Percentiles rank a stretch among this genome's conserved stretches.
These are phyloP conservation scores for Heteronetta atricapilla DNA, from an alignment of 2,113 vertebrate species.

Conservation along the genomic window DNA sequence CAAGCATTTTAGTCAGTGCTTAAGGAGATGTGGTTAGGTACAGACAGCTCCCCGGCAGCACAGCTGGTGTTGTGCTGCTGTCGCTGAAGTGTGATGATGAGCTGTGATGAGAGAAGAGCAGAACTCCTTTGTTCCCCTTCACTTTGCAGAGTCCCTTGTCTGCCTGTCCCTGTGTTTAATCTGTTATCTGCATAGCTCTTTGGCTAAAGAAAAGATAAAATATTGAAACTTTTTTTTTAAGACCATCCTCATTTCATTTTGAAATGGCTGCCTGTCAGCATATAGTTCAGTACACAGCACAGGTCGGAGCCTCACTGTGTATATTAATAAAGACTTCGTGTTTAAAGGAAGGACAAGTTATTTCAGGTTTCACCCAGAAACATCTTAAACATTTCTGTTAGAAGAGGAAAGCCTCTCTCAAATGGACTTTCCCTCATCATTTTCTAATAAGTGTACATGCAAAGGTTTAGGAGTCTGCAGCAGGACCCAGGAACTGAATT, in stretches of 20 bases:
- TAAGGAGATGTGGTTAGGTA: neutral
- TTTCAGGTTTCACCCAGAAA: neutral
- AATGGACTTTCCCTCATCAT: neutral
- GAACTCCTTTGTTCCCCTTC: neutral
- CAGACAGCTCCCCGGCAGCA: neutral
- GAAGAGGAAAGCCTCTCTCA: neutral
- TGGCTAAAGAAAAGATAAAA: neutral
- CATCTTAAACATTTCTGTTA: neutral
- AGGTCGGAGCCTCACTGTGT: neutral
- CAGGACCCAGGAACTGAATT: neutral
- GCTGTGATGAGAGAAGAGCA: neutral
- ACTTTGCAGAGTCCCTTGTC: neutral
- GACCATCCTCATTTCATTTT: neutral
- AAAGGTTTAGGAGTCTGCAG: neutral
- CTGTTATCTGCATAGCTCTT: neutral
- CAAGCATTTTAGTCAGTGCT: neutral
- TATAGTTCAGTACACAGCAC: neutral
- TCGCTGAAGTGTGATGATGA: accelerated
- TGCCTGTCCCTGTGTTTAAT: neutral
- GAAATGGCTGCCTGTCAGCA: neutral
- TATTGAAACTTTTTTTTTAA: neutral
- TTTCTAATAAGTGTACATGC: neutral
- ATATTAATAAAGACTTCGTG: neutral
- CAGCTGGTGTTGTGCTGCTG: neutral
- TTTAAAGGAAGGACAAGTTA: neutral